These are phyloP conservation scores for Yponomeuta plumbellus DNA, from an alignment of 2,888 invertebrate species.

Conservation along the genomic window DNA sequence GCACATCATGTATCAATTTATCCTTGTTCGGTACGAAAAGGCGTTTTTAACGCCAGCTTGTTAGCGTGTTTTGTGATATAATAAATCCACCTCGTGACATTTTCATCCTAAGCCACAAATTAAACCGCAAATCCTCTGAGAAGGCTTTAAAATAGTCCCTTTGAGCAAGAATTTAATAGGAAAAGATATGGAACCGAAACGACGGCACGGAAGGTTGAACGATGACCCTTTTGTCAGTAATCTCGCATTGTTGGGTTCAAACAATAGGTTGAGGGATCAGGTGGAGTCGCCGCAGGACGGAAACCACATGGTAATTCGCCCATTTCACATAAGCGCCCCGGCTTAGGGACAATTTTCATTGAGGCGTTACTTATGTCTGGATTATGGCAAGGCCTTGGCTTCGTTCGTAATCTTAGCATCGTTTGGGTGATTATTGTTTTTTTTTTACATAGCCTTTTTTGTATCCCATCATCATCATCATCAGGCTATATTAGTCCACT, in stretches of 20 bases:
- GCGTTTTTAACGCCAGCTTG: too few species aligned
- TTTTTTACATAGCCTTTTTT: too few species aligned
- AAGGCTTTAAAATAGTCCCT: neutral
- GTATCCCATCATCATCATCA: too few species aligned
- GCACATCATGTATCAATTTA: too few species aligned
- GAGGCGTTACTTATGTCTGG: neutral
- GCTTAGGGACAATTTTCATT: neutral
- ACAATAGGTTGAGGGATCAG: constrained; percentile 2
- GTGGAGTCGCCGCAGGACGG: neutral
- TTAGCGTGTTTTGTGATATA: too few species aligned
- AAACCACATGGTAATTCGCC: neutral
- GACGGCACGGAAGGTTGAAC: neutral
- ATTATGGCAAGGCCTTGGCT: too few species aligned
- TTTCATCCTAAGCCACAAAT: neutral
- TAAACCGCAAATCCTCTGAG: neutral
- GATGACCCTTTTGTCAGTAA: constrained; percentile 3
- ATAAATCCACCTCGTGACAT: neutral
- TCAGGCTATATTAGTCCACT: too few species aligned
- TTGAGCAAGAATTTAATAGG: neutral
- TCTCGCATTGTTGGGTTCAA: constrained; percentile 2
- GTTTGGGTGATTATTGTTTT: too few species aligned
- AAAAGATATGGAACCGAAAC: neutral
- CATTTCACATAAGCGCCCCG: neutral
- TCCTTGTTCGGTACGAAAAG: too few species aligned
- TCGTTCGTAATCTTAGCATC: too few species aligned